A percentile compares a stretch with the other conserved stretches of the same genome.
These are phyloP conservation scores for Pyrochroa serraticornis DNA, from an alignment of 2,888 invertebrate species.

Conservation along the genomic window DNA sequence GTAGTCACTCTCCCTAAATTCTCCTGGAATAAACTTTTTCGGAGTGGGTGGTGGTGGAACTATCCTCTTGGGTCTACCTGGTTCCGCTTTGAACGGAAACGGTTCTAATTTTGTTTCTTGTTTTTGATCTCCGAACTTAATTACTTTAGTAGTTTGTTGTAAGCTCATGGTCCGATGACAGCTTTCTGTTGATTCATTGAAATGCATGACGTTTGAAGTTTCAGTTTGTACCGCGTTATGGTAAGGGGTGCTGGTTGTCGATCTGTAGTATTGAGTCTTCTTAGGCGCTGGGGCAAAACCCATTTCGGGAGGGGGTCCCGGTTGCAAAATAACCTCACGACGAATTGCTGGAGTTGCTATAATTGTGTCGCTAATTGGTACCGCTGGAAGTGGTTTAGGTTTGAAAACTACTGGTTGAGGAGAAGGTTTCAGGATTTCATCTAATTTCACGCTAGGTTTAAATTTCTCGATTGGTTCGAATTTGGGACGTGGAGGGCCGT, in stretches of 20 bases:
- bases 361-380: constrained; percentile 44
- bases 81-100: constrained; percentile 59
- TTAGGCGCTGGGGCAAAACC: constrained; percentile 62
- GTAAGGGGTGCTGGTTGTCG: constrained; percentile 63
- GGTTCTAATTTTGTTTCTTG: constrained; percentile 53
- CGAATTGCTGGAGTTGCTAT: constrained; percentile 51
- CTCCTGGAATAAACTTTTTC: constrained; percentile 69
- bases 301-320: constrained; percentile 66
- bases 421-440: constrained; percentile 56
- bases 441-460: constrained; percentile 55
- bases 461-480: constrained; percentile 65
- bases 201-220: constrained; percentile 72
- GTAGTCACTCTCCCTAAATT: constrained; percentile 72
- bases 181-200: constrained; percentile 72
- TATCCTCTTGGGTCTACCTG: constrained; percentile 53
- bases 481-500: constrained; percentile 58
- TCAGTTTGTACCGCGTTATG: constrained; percentile 71
- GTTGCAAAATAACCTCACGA: constrained; percentile 57
- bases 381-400: constrained; percentile 61
- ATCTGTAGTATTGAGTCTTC: constrained; percentile 63
- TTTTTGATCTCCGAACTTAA: constrained; percentile 67
- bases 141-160: constrained; percentile 72
- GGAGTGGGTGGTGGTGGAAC: constrained; percentile 64
- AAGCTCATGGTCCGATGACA: constrained; percentile 70
- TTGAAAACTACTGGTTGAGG: constrained; percentile 59